Base-by-base conservation (phyloP, 2,797 vertebrate genomes). In the Acrossocheilus wenchowensis region DNA sequence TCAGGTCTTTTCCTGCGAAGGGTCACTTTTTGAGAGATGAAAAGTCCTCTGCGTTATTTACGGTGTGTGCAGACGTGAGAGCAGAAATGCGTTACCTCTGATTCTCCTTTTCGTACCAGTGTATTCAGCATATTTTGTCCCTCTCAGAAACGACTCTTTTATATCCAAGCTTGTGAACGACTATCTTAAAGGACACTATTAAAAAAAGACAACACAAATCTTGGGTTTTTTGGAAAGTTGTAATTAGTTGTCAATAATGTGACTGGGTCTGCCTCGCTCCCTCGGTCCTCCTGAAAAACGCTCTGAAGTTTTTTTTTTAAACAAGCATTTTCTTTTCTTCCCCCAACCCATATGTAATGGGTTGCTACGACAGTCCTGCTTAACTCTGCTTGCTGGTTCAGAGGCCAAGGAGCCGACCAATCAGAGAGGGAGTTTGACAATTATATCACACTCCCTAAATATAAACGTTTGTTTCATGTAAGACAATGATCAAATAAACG, bases 401-500 rank as follows among this genome's bases (percentile, higher is more conserved):
- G 52, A 85, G 73, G 30, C 54, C 82, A 82, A 88, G 89, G 84
- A 90, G 82, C 83, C 89, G 85, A 89, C 81, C 50, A 80, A 82
- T 41, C 80, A 72, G 78, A 74, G 66, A 66, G 52, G 82, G 86
- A 88, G 85, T 85, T 85, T 83, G 80, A 60, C 64, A 62, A 88
- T 86, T 52, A 88, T 90, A 45, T 78, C 85, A 84, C 86, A 87
- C 84, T 85, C 83, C 87, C 89, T 85, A 85, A 66, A 90, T 90
- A 92, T 78, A 88, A 87, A 78, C 74, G 89, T 85, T 90, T 78
- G 91, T 87, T 88, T 89, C 91, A 93, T 93, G 93, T 89, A 93
- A 88, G 90, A 81, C 88, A 82, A 88, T 74, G 4, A 89, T 92
- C 90, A 91, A 90, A 93, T 82, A 83, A 93, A 91, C 80, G 73